Conservation (phyloP, 2,888 invertebrate genomes). For the Drosophila rellima region DNA sequence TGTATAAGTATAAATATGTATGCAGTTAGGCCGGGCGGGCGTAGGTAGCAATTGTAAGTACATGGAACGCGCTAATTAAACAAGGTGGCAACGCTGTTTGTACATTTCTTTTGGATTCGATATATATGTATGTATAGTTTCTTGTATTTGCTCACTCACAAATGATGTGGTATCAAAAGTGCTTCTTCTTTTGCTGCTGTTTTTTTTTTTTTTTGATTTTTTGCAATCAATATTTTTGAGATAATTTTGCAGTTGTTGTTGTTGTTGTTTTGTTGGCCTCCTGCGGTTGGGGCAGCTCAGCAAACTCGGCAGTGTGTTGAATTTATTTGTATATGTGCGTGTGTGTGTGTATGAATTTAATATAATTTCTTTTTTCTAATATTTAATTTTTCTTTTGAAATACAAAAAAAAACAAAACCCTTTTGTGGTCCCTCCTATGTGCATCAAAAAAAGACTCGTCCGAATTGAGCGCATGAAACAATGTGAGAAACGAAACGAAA, state of each 20-base stretch:
- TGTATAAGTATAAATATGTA: constrained; percentile 13
- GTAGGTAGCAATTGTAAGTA: constrained; percentile 62
- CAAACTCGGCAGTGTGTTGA: constrained; percentile 41
- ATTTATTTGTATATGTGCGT: constrained; percentile 17
- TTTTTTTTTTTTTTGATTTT: constrained; percentile 6
- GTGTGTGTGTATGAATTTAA: constrained; percentile 12
- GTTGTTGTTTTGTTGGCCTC: constrained; percentile 36
- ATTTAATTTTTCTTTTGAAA: not conserved
- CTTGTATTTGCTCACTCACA: constrained; percentile 48
- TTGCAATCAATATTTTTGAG: not conserved
- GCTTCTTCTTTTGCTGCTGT: constrained; percentile 29
- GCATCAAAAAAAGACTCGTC: constrained; percentile 28
- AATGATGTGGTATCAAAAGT: constrained; percentile 38
- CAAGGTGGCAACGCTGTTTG: constrained; percentile 61
- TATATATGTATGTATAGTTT: not conserved
- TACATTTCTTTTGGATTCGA: constrained; percentile 40
- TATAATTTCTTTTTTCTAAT: not conserved
- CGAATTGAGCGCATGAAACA: constrained; percentile 33
- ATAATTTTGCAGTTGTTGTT: constrained; percentile 15
- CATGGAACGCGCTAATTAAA: constrained; percentile 66
- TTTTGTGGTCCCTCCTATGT: constrained; percentile 55
- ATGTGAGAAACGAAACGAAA: constrained; percentile 24
- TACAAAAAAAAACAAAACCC: constrained; percentile 32
- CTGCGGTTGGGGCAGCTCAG: constrained; percentile 52
- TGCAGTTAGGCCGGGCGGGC: constrained; percentile 71